phyloP scores from a whole-genome alignment of 2,888 invertebrate genomes.

The Drosophila parthenogenetica region DNA sequence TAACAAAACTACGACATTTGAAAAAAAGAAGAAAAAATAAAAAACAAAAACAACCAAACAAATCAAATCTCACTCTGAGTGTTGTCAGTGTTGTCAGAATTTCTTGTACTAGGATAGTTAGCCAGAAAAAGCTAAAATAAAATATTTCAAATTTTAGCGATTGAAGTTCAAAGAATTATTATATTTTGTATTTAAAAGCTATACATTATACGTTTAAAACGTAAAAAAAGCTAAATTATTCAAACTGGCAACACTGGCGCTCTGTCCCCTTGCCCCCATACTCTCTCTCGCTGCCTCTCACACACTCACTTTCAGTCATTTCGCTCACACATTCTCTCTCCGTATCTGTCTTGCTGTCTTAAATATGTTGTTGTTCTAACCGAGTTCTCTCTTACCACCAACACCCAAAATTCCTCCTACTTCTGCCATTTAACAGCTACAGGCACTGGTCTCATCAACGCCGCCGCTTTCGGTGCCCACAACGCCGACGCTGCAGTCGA shows the following conservation, averaged over 20 bases:
- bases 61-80: too few species aligned
- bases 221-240: too few species aligned
- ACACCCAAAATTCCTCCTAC: conserved; percentile 30
- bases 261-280: neutral
- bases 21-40: conserved; percentile 1
- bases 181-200: too few species aligned
- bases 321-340: conserved; percentile 1
- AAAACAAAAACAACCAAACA: neutral
- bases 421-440: conserved; percentile 80
- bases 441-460: conserved; percentile 85
- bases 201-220: too few species aligned
- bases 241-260: too few species aligned
- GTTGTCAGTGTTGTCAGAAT: too few species aligned
- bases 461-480: conserved; percentile 84
- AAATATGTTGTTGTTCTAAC: conserved; percentile 40
- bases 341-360: neutral
- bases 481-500: conserved; percentile 83
- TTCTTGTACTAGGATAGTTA: too few species aligned
- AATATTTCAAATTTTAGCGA: too few species aligned
- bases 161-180: too few species aligned
- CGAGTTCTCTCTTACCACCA: conserved; percentile 45
- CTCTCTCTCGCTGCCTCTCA: neutral
- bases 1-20: conserved; percentile 68
- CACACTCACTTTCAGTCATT: neutral
- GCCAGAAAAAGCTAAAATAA: too few species aligned